phyloP scores from a whole-genome alignment of 2,113 vertebrate genomes.

The Ammodramus savannarum region DNA sequence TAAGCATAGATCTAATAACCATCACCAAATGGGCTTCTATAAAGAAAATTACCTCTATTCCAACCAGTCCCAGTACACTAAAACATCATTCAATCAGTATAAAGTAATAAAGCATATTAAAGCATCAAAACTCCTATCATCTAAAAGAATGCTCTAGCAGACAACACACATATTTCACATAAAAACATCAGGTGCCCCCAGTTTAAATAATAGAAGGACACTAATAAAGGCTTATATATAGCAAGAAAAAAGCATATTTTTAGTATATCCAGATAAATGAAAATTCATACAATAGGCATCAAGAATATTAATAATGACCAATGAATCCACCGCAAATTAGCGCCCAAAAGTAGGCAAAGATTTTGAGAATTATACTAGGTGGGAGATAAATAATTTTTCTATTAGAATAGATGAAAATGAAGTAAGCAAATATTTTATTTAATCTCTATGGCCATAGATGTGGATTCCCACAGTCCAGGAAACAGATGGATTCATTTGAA shows the following conservation, averaged over 20 bases:
- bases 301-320: background rate
- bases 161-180: background rate
- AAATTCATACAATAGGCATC: background rate
- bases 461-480: background rate
- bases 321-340: background rate
- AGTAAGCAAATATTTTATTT: background rate
- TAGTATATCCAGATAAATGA: background rate
- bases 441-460: background rate
- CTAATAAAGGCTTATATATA: background rate
- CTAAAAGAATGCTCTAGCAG: background rate
- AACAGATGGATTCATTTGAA: background rate
- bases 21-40: background rate
- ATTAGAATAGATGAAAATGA: background rate
- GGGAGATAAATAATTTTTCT: background rate
- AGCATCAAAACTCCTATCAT: background rate
- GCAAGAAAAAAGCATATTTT: background rate
- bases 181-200: background rate
- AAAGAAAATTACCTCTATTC: background rate
- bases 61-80: background rate
- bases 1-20: background rate
- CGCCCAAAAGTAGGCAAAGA: background rate
- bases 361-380: background rate
- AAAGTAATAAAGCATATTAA: background rate
- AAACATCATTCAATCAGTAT: background rate
- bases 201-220: background rate